These are phyloP conservation scores for Acanthosepion lycidas DNA, from an alignment of 2,888 invertebrate species.

Conservation along the genomic window DNA sequence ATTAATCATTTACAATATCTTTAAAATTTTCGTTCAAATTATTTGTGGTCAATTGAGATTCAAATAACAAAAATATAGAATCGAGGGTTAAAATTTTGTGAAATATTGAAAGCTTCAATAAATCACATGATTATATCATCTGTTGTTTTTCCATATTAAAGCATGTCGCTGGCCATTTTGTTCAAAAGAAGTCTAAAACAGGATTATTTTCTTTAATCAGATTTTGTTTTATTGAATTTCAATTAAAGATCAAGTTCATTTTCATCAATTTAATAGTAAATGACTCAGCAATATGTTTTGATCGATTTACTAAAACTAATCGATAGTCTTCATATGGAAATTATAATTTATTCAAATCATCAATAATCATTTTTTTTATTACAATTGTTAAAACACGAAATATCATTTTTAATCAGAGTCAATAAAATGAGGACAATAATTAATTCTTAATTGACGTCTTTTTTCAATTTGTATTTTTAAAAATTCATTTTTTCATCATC, in stretches of 20 bases:
- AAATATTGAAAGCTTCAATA: neutral
- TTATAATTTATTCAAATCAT: slow-evolving; percentile 10
- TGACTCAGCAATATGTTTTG: neutral
- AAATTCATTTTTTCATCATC: no score
- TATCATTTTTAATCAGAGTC: no score
- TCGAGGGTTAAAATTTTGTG: no score
- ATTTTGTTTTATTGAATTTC: neutral
- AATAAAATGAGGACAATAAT: no score
- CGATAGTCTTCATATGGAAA: neutral
- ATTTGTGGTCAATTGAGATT: no score
- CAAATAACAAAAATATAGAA: no score
- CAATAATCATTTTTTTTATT: no score
- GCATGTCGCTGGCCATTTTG: neutral
- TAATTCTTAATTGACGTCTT: no score
- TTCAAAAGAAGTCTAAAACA: neutral
- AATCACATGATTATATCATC: neutral
- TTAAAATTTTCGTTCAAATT: no score
- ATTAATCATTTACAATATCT: no score
- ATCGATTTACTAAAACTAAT: neutral
- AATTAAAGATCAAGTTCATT: neutral
- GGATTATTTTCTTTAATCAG: neutral
- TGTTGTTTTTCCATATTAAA: neutral
- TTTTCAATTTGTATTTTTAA: no score
- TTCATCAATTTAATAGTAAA: neutral
- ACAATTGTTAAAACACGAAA: no score